A percentile compares a stretch with the other conserved stretches of the same genome.
These are phyloP conservation scores for Papilio demoleus DNA, from an alignment of 2,888 invertebrate genomes.

Conservation along the genomic window DNA sequence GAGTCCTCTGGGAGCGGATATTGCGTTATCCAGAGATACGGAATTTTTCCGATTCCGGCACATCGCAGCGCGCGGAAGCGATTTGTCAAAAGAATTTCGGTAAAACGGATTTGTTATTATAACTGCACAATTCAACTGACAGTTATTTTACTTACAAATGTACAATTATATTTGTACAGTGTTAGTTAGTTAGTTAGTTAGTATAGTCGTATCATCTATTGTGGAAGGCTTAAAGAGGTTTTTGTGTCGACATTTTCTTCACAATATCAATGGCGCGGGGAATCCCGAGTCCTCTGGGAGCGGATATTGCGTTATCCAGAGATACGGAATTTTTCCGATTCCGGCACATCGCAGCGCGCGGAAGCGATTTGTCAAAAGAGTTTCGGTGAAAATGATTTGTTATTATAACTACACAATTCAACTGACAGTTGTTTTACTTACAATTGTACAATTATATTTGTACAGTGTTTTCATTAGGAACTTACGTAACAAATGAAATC, in stretches of 20 bases:
- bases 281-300: conserved; percentile 6
- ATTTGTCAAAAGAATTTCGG: conserved; percentile 10
- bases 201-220: conserved; percentile 32
- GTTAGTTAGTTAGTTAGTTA: too few relatives aligned
- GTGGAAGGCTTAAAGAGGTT: conserved; percentile 27
- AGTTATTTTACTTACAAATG: too few relatives aligned
- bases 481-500: too few relatives aligned
- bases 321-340: conserved; percentile 16
- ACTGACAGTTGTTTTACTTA: too few relatives aligned
- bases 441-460: too few relatives aligned
- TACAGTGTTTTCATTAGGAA: too few relatives aligned
- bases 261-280: conserved; percentile 20
- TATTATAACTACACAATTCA: too few relatives aligned
- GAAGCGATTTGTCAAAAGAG: conserved; percentile 25
- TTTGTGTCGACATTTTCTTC: conserved; percentile 25
- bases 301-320: conserved; percentile 37
- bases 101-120: conserved; percentile 5
- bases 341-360: conserved; percentile 1
- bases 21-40: conserved; percentile 30
- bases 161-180: too few relatives aligned
- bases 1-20: conserved; percentile 30
- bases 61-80: conserved; percentile 21
- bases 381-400: background rate
- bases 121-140: too few relatives aligned
- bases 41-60: conserved; percentile 8